These are phyloP conservation scores for Gopherus evgoodei DNA, from an alignment of 2,113 vertebrate genomes.

Conservation along the genomic window DNA sequence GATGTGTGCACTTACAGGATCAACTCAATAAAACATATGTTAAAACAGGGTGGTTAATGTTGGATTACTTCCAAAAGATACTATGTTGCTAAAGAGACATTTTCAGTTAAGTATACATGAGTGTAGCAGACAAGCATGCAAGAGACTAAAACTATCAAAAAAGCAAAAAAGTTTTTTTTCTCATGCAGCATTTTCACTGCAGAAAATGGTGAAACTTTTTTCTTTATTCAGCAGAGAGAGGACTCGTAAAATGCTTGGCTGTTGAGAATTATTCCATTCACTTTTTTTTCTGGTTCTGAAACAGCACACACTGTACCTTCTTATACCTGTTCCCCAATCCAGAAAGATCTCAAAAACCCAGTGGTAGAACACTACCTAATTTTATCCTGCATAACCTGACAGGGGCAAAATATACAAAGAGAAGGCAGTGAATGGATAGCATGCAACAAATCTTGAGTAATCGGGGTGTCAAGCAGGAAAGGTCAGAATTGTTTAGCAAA, in stretches of 20 bases:
- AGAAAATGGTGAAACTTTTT: neutral
- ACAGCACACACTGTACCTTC: neutral
- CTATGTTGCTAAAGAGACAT: conserved; percentile 2
- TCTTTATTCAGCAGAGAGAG: neutral
- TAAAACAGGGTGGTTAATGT: neutral
- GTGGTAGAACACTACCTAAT: neutral
- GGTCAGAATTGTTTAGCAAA: neutral
- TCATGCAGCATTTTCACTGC: neutral
- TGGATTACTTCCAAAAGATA: neutral
- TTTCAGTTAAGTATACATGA: neutral
- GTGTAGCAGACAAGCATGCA: neutral
- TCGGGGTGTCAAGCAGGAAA: rapidly evolving
- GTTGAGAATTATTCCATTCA: neutral
- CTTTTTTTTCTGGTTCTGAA: neutral
- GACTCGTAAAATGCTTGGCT: neutral
- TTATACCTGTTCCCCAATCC: rapidly evolving
- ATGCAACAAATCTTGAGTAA: neutral
- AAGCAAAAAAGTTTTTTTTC: neutral
- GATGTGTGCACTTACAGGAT: neutral
- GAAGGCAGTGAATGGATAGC: neutral
- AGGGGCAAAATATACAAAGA: neutral
- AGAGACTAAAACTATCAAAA: neutral
- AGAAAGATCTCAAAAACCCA: neutral
- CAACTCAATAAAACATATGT: neutral
- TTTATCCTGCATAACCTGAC: neutral